Evolutionary conservation across 1,140 invertebrate species (phyloP).

Genomic region (Bombus confusus): DNA sequence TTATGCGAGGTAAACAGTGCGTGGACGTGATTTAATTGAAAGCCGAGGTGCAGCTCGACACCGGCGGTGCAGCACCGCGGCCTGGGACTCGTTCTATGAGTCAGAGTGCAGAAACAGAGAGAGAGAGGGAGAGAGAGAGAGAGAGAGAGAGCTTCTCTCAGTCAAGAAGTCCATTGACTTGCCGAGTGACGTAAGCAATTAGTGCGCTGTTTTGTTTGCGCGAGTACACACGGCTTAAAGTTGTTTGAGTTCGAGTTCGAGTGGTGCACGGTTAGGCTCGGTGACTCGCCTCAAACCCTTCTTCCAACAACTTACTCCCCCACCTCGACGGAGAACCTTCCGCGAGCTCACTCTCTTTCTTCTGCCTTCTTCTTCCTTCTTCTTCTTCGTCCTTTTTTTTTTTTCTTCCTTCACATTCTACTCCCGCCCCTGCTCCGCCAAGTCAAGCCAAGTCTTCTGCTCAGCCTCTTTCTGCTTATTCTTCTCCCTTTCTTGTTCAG

Average conservation of each 20-base stretch:
- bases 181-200: constrained; percentile 81
- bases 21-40: constrained; percentile 74
- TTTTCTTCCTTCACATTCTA: background rate
- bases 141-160: constrained; percentile 14
- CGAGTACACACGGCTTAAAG: constrained; percentile 75
- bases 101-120: constrained; percentile 57
- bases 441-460: background rate
- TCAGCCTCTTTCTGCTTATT: constrained; percentile 27
- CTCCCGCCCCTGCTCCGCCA: background rate
- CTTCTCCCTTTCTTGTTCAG: background rate
- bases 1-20: constrained; percentile 73
- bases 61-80: constrained; percentile 39
- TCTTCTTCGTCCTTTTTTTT: background rate
- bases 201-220: constrained; percentile 81
- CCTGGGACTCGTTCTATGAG: constrained; percentile 67
- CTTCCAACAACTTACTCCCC: constrained; percentile 64
- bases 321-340: constrained; percentile 23
- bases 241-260: constrained; percentile 76
- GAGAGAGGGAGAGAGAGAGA: too few species aligned
- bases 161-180: constrained; percentile 77
- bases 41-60: constrained; percentile 55
- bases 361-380: background rate
- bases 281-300: constrained; percentile 68
- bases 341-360: constrained; percentile 21
- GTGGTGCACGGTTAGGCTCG: constrained; percentile 70